A percentile compares a stretch with the other conserved stretches of the same genome.
Evolutionary conservation across 2,888 invertebrate genomes (phyloP).

Genomic region (Catotricha subobsoleta): DNA sequence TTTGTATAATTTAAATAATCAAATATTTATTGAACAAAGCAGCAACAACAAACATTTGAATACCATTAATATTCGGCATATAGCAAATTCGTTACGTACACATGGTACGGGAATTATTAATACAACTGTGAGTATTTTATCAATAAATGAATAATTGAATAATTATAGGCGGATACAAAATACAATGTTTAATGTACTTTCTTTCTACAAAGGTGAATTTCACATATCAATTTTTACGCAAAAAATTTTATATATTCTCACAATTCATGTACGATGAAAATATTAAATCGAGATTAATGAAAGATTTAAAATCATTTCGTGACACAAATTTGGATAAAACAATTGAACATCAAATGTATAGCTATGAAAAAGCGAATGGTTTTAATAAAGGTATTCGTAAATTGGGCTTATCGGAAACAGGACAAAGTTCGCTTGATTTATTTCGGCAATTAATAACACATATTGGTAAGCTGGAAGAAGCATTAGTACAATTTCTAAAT

Average conservation of each 20-base stretch:
- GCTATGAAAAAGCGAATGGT: constrained; percentile 81
- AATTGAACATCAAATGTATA: constrained; percentile 39
- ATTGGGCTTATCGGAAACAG: constrained; percentile 63
- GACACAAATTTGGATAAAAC: constrained; percentile 46
- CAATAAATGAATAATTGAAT: background rate
- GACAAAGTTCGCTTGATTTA: constrained; percentile 77
- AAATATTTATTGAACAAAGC: constrained; percentile 83
- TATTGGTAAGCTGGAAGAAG: constrained; percentile 39
- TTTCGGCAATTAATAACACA: constrained; percentile 84
- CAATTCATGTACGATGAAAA: constrained; percentile 97
- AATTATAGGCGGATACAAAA: too few species aligned
- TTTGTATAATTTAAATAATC: constrained; percentile 88
- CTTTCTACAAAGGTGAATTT: constrained; percentile 44
- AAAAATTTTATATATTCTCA: constrained; percentile 85
- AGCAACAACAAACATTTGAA: constrained; percentile 88
- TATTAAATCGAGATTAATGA: constrained; percentile 82
- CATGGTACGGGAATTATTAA: constrained; percentile 95
- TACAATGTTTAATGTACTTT: constrained; percentile 2
- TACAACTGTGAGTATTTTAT: constrained; percentile 47
- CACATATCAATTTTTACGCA: constrained; percentile 82
- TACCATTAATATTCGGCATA: constrained; percentile 85
- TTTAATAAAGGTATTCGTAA: constrained; percentile 83
- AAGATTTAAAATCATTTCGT: constrained; percentile 67
- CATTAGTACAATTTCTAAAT: too few species aligned
- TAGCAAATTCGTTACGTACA: constrained; percentile 91